A percentile compares a stretch with the other conserved stretches of the same genome.
phyloP scores from a whole-genome alignment of 2,797 vertebrate genomes.

The Poecilia gillii region DNA sequence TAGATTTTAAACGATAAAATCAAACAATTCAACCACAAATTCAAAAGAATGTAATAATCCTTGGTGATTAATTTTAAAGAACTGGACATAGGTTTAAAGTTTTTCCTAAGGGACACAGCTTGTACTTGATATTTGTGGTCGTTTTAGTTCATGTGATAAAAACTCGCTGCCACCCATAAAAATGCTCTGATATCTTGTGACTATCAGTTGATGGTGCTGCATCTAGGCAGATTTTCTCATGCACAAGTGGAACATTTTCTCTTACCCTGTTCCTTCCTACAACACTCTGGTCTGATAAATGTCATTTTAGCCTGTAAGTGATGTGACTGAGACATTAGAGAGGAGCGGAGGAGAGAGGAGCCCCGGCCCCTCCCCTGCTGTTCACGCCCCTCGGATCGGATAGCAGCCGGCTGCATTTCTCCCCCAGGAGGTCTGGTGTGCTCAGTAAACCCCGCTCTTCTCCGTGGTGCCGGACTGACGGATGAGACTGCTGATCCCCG shows the following conservation, averaged over 20 bases:
- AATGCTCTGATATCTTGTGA: background rate
- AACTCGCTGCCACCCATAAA: background rate
- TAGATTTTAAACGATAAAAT: background rate
- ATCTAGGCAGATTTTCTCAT: background rate
- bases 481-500: slow-evolving; percentile 8
- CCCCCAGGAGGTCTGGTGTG: slow-evolving; percentile 26
- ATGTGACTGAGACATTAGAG: slow-evolving; percentile 12
- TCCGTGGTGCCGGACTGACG: background rate
- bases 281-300: background rate
- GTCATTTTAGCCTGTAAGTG: slow-evolving; percentile 4
- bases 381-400: slow-evolving; percentile 52
- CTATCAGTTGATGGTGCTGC: background rate
- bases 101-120: background rate
- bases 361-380: slow-evolving; percentile 49
- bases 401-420: slow-evolving; percentile 44
- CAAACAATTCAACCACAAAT: background rate
- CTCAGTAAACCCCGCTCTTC: background rate
- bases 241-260: background rate
- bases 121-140: background rate
- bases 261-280: background rate
- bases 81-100: background rate
- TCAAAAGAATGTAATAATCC: background rate
- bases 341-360: slow-evolving; percentile 28
- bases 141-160: background rate
- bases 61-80: background rate